phyloP scores from a whole-genome alignment of 2,797 vertebrate species.

The Rhynchotus rufescens region DNA sequence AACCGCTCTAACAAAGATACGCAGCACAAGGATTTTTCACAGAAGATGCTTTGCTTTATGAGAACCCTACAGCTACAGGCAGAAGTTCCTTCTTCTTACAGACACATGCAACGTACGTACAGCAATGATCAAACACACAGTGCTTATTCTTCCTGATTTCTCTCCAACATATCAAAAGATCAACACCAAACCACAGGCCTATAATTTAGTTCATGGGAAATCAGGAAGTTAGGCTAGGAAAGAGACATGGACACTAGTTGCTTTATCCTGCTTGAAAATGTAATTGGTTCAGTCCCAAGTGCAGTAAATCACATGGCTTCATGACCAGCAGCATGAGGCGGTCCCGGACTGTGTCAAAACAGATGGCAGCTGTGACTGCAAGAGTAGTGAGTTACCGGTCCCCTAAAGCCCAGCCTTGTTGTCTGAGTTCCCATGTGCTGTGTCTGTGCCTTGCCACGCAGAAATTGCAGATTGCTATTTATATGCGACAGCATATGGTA shows the following conservation, averaged over 20 bases:
- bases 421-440: neutral
- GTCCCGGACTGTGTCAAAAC: slow-evolving; percentile 29
- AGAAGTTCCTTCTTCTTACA: neutral
- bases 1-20: neutral
- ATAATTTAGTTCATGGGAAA: slow-evolving; percentile 30
- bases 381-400: neutral
- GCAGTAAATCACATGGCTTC: neutral
- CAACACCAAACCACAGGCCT: neutral
- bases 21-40: neutral
- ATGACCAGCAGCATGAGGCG: slow-evolving; percentile 26
- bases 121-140: neutral
- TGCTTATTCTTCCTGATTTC: neutral
- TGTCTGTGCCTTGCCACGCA: slow-evolving; percentile 12
- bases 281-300: slow-evolving; percentile 14
- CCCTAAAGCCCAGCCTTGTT: neutral
- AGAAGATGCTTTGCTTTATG: neutral
- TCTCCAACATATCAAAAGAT: neutral
- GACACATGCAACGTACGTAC: neutral
- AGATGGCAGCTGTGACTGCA: neutral
- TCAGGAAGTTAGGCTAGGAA: slow-evolving; percentile 5
- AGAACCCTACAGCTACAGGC: neutral
- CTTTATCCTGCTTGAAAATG: slow-evolving; percentile 1
- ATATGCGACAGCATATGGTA: neutral
- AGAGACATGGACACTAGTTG: slow-evolving; percentile 5
- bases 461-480: neutral